phyloP scores from a whole-genome alignment of 2,113 vertebrate species.

The Oriolus oriolus region DNA sequence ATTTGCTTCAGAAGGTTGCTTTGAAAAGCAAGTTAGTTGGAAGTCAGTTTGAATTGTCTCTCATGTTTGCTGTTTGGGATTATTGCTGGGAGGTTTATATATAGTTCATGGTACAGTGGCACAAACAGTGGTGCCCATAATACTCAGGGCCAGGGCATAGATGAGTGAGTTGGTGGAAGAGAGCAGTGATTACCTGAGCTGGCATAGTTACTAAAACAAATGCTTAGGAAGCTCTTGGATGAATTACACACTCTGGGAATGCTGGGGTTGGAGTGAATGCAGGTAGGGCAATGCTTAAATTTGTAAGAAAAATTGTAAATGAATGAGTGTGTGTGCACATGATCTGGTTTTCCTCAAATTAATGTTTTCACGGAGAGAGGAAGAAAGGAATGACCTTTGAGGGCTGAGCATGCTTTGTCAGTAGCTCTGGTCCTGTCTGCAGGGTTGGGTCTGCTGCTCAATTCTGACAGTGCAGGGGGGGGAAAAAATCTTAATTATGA shows the following conservation, averaged over 20 bases:
- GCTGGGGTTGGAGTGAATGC: neutral
- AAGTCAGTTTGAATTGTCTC: neutral
- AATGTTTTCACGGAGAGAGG: neutral
- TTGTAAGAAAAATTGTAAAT: neutral
- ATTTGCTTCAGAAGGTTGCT: neutral
- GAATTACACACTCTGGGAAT: neutral
- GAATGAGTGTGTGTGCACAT: fast-evolving
- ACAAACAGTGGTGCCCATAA: neutral
- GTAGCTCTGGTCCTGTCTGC: neutral
- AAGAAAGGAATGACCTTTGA: neutral
- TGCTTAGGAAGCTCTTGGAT: neutral
- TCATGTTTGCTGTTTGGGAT: neutral
- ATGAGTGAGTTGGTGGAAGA: neutral
- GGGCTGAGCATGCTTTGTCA: neutral
- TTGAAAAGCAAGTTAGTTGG: neutral
- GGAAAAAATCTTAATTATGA: neutral
- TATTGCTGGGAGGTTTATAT: neutral
- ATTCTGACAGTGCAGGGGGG: neutral
- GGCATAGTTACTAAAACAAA: neutral
- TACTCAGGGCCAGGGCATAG: neutral
- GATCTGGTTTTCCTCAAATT: neutral
- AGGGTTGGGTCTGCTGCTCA: neutral
- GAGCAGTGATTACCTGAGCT: neutral
- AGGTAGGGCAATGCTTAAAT: neutral
- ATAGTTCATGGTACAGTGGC: neutral